Evolutionary conservation across 92 coral and sea anemone genomes (phyloP), one percentile per base, ranked within the genome.

Genomic region (Zoanthus sansibaricus): DNA sequence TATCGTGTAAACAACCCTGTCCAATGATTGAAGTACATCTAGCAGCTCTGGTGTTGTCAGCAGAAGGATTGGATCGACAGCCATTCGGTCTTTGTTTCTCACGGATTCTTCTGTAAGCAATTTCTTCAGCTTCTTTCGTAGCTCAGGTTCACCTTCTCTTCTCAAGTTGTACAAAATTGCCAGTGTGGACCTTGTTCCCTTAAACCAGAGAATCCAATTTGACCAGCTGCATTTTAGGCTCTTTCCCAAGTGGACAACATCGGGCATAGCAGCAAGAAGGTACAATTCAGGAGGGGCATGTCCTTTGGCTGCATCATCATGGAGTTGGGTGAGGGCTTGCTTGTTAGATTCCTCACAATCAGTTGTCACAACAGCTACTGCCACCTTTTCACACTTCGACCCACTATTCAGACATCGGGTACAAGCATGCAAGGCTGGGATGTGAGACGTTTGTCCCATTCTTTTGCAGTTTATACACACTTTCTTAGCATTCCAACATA

Each of bases 1-100:
- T 3, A 83, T 18, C 17, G 64, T 56, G 64, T 56, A n/a, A 56
- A 56, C 64, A 4, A 56, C 90, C 6, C 20, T 18, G 3, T 25
- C 11, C 5, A 87, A 25, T 48, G 13, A 47, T 25, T 64, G 15
- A 10, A 78, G 14, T 11, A 17, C 58, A 5, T 64, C 48, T 69
- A 87, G 13, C 13, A 87, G 72, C 15, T 78, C 90, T 1, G 77
- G 7, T 6, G 71, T 44, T 9, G 90, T 87, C 47, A 78, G 56
- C 70, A 37, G 20, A 3, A 87, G 30, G 9, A 87, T 13, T 37
- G 31, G 6, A 5, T 76, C 42, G 51, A 14, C 25, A 12, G 14
- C 89, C 89, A 86, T 86, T 31, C 89, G 45, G 44, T 78, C 86
- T 33, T 87, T 87, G 48, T 87, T 78, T 66, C 86, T 61, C 5